phyloP scores from a whole-genome alignment of 2,113 vertebrate genomes.

The Tiliqua scincoides region DNA sequence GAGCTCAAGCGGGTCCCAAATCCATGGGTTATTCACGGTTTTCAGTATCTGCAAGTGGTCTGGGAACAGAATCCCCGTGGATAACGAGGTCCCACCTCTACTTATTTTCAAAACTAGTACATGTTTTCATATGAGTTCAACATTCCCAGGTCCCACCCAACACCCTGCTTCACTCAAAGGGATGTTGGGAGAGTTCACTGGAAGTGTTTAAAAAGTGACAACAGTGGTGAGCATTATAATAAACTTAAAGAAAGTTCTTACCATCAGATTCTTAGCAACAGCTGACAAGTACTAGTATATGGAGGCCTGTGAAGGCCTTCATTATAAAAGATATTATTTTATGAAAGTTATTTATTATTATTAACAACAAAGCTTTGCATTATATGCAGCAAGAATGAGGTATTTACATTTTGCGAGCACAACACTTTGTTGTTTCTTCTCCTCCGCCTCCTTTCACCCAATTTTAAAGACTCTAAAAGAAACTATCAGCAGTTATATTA shows the following conservation, averaged over 20 bases:
- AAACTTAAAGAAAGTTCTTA: not conserved
- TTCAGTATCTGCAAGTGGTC: no score
- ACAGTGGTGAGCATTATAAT: not conserved
- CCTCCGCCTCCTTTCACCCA: constrained; percentile 50
- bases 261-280: rapidly evolving
- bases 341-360: not conserved
- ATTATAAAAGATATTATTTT: constrained; percentile 18
- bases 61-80: no score
- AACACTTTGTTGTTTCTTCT: constrained; percentile 39
- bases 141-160: not conserved
- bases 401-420: constrained; percentile 32
- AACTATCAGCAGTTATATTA: not conserved
- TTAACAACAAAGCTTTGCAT: constrained; percentile 35
- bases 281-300: not conserved
- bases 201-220: not conserved
- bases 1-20: no score
- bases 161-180: not conserved
- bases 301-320: not conserved
- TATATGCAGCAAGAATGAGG: not conserved
- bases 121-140: not conserved
- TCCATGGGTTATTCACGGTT: no score
- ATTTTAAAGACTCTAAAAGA: constrained; percentile 45
- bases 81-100: no score
- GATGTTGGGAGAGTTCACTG: not conserved
- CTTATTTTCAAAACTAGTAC: not conserved